Base-by-base conservation (phyloP, 1,140 invertebrate genomes). In the Polyergus mexicanus region DNA sequence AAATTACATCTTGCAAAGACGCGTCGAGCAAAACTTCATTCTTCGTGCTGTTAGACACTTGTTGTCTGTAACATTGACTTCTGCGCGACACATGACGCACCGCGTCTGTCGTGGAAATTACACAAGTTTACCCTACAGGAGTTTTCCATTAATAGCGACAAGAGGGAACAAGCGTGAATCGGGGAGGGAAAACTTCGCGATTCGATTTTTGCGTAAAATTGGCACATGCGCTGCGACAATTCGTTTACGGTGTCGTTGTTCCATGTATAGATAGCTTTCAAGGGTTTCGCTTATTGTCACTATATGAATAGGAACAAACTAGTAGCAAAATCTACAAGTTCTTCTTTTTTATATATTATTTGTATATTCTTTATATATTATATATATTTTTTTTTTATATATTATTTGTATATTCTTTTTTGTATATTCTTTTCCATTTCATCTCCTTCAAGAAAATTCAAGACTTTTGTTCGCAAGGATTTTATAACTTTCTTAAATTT, bases 71-170 rank as follows among this genome's bases (percentile, higher is more conserved):
- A 19, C 25, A 44, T 83, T 44, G 68, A 58, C 38, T 72, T 54
- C 25, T 81, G 51, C 19, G 38, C 19, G 19, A 51, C 65, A 71
- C 51, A 28, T 81, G 66, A 72, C 62, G 38, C 25, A 58, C 54
- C 1, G 25, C 16, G 47, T 47, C 44, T 38, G 22, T 32, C 16
- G 32, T 41, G 16, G 38, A 19, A 28, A 72, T 72, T 60, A 32
- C 32, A 28, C 25, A 38, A 32, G 16, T 81, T 83, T 60, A 72
- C 68, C 32, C 68, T 60, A 83, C 66, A 83, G 54, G 78, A 72
- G 68, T 83, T 83, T 83, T 83, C 78, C 78, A 81, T 81, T 83
- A 83, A 83, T 81, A 72, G 68, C 25, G 32, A 72, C 19, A 44
- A 51, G n/a, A 38, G 66, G 16, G 32, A 54, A 41, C 16, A 16